Evolutionary conservation across 37 sponge, comb jelly and placozoan species (phyloP).

Genomic region (Tethya wilhelma): DNA sequence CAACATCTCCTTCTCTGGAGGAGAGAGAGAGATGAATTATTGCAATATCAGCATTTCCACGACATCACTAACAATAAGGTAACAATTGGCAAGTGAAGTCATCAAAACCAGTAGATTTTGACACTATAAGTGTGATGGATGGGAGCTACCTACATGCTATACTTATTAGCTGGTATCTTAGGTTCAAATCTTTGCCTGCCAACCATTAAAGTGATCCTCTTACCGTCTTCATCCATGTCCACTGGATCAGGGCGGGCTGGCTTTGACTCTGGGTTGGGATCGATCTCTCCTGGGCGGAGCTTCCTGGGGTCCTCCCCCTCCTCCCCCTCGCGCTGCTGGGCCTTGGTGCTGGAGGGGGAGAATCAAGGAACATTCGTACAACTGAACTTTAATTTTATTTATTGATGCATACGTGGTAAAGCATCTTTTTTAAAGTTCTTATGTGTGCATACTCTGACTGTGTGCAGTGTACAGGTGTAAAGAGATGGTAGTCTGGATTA

Average conservation of each 20-base stretch:
- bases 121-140: no score
- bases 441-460: background rate
- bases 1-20: slow-evolving; percentile 97
- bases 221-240: slow-evolving; percentile 99
- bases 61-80: no score
- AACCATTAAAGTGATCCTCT: slow-evolving; percentile 14
- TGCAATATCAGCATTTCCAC: background rate
- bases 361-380: background rate
- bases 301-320: slow-evolving; percentile 85
- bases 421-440: background rate
- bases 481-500: no score
- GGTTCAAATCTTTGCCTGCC: no score
- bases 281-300: slow-evolving; percentile 97
- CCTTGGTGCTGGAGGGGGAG: slow-evolving; percentile 68
- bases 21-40: no score
- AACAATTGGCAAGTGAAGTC: no score
- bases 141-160: no score
- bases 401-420: background rate
- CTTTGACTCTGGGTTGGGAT: slow-evolving; percentile 94
- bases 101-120: no score
- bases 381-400: background rate
- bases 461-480: no score
- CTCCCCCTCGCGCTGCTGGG: slow-evolving; percentile 96
- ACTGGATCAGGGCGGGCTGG: slow-evolving; percentile 98
- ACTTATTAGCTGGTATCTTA: no score